These are phyloP conservation scores for Chrysaora quinquecirrha DNA, from an alignment of 30 jellyfish, hydroid and myxozoan species.

Conservation along the genomic window DNA sequence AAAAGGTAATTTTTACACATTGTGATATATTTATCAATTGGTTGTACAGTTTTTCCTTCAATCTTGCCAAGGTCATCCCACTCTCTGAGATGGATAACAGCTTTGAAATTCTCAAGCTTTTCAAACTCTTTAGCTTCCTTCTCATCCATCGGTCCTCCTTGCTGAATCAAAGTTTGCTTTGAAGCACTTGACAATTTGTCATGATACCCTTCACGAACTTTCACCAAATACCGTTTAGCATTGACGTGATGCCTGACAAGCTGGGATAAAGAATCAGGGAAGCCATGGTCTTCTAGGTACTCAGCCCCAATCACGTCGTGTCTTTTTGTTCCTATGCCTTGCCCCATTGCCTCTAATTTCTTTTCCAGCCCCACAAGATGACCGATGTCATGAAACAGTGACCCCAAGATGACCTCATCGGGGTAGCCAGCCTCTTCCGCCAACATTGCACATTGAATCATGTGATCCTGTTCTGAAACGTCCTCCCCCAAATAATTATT, in stretches of 20 bases:
- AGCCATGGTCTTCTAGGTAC: conserved; percentile 40
- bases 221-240: conserved; percentile 69
- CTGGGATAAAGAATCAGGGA: conserved; percentile 66
- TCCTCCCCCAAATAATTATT: conserved; percentile 70
- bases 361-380: conserved; percentile 69
- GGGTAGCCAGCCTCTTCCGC: conserved; percentile 74
- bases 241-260: conserved; percentile 73
- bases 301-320: conserved; percentile 78
- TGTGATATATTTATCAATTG: conserved; percentile 46
- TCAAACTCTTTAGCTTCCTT: conserved; percentile 72
- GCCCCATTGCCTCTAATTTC: conserved; percentile 63
- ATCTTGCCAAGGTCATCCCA: conserved; percentile 81
- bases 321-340: conserved; percentile 60
- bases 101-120: conserved; percentile 48
- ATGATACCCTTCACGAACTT: conserved; percentile 44
- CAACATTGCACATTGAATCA: conserved; percentile 84
- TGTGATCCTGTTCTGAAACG: conserved; percentile 63
- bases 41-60: conserved; percentile 23
- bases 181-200: conserved; percentile 59
- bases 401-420: conserved; percentile 69
- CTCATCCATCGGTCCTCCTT: conserved; percentile 75
- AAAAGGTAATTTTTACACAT: conserved; percentile 53
- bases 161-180: conserved; percentile 61
- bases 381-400: conserved; percentile 77
- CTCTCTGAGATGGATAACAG: conserved; percentile 52